Evolutionary conservation across 2,888 invertebrate genomes (phyloP).

Genomic region (Pyrrhia umbra): DNA sequence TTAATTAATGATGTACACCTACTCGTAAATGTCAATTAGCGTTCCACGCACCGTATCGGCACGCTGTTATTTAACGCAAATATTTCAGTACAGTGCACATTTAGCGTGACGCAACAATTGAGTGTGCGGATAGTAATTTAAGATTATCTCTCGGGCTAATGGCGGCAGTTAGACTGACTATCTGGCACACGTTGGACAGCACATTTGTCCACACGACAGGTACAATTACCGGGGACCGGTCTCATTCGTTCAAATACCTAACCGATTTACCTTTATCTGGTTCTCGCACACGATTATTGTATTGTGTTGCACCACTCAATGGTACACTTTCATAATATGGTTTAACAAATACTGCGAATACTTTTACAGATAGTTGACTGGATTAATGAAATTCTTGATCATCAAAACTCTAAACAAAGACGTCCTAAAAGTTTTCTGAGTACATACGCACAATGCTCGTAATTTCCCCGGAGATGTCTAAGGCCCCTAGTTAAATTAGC

Average conservation of each 20-base stretch:
- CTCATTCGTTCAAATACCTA: conserved; percentile 80
- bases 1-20: conserved; percentile 46
- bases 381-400: conserved; percentile 69
- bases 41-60: conserved; percentile 16
- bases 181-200: conserved; percentile 81
- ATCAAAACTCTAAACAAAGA: conserved; percentile 71
- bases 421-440: conserved; percentile 76
- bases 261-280: conserved; percentile 75
- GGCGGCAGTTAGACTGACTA: conserved; percentile 83
- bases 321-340: conserved; percentile 10
- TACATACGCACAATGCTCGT: conserved; percentile 80
- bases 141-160: conserved; percentile 82
- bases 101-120: conserved; percentile 65
- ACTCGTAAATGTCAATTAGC: conserved; percentile 53
- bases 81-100: conserved; percentile 48
- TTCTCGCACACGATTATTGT: conserved; percentile 62
- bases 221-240: conserved; percentile 85
- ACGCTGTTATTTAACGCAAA: conserved; percentile 38
- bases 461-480: conserved; percentile 83
- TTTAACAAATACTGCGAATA: conserved; percentile 23
- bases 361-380: conserved; percentile 52
- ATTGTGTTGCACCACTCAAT: conserved; percentile 52
- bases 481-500: conserved; percentile 85
- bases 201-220: conserved; percentile 87
- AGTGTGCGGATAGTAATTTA: conserved; percentile 75